Percentiles rank a stretch among this genome's conserved stretches.
phyloP scores from a whole-genome alignment of 2,113 vertebrate genomes.

The Stictonetta naevosa region DNA sequence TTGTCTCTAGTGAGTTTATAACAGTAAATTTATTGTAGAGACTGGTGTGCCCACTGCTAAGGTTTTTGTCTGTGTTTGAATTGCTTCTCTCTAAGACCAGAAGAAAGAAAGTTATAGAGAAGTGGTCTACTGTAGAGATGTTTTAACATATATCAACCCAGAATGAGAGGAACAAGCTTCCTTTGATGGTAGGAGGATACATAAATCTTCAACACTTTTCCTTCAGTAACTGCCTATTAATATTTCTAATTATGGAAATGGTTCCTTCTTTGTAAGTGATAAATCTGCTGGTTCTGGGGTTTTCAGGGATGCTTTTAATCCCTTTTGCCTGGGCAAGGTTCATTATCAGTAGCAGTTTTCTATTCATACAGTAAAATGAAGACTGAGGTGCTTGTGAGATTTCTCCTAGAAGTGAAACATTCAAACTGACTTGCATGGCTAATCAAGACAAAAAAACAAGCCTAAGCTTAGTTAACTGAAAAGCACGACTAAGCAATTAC shows the following conservation, averaged over 20 bases:
- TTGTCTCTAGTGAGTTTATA: background rate
- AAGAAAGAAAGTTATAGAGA: background rate
- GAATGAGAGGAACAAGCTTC: background rate
- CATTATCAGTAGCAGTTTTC: background rate
- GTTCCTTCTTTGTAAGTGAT: background rate
- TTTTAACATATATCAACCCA: background rate
- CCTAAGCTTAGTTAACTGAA: conserved; percentile 31
- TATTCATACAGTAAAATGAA: background rate
- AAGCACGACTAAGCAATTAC: conserved; percentile 45
- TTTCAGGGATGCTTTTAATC: background rate
- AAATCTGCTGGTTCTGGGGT: background rate
- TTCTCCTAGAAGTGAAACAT: conserved; percentile 27
- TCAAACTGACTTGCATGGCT: background rate
- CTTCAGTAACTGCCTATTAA: background rate
- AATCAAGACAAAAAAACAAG: conserved; percentile 52
- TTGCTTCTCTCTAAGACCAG: background rate
- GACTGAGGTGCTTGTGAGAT: background rate
- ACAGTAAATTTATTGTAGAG: background rate
- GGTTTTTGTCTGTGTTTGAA: background rate
- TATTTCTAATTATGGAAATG: background rate
- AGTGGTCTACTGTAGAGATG: background rate
- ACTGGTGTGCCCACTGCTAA: background rate
- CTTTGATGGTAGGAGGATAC: background rate
- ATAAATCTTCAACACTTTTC: background rate
- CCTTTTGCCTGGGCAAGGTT: background rate